Base-by-base conservation (phyloP, 2,113 vertebrate species). In the Xiphophorus maculatus region DNA sequence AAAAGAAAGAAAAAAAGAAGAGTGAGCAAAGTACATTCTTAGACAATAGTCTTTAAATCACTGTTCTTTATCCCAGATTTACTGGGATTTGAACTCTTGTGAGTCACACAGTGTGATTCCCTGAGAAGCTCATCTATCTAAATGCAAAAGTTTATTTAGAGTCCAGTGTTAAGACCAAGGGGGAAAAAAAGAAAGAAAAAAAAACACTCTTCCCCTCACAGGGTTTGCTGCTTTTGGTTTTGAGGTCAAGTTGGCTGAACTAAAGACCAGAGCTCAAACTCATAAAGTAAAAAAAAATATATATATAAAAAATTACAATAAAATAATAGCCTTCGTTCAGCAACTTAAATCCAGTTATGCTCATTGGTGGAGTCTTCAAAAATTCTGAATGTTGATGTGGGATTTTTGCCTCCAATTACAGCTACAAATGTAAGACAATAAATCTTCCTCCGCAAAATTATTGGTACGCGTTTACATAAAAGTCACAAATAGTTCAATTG, bases 61-160 rank as follows among this genome's bases (percentile, higher is more conserved):
- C 66, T 79, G 81, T 80, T 66, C 80, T 73, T 87, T 12, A 37
- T 86, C 81, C 35, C 81, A 86, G 80, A 80, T 77, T 63, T 37
- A 63, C 83, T 81, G 89, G 27, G 84, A 86, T 86, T 83, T 80
- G 80, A 88, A 80, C 82, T 80, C 61, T 66, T 66, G 66, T 81
- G 87, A 89, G 82, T 91, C 89, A 87, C 84, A 67, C 63, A 66
- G 71, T 51, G 42, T 79, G 69, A 84, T 74, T 77, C 71, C 62
- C 35, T 77, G 70, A 76, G 80, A 85, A 75, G 69, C 80, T 85
- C 70, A 74, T 83, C 77, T 62, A 64, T 80, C 74, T 69, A 69
- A 87, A 71, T 75, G 60, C 69, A 73, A 73, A 63, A 27, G 76
- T 89, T 86, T 90, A 90, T 92, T 90, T 83, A 78, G 80, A 85